These are phyloP conservation scores for Danionella cerebrum DNA, from an alignment of 2,113 vertebrate species.

Conservation along the genomic window DNA sequence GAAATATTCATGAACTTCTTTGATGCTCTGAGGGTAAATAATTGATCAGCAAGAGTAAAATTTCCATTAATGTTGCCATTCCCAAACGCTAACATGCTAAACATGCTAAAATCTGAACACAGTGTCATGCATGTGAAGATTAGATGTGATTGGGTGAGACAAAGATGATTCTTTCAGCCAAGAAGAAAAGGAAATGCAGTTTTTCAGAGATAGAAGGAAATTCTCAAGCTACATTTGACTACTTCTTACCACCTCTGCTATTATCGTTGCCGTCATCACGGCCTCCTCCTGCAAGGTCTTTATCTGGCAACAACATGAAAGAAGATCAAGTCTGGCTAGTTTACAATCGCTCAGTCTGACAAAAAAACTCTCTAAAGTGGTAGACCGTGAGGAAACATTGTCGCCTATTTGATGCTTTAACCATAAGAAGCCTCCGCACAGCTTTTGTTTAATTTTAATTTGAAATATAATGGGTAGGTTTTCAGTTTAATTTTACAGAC, in stretches of 20 bases:
- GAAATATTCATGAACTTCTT: no score
- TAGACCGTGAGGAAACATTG: no score
- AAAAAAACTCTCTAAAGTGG: background rate
- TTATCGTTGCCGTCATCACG: constrained; percentile 41
- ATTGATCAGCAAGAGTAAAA: background rate
- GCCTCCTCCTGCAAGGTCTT: constrained; percentile 32
- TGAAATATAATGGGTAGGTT: no score
- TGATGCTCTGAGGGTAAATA: no score
- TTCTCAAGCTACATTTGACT: background rate
- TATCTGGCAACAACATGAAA: constrained; percentile 39
- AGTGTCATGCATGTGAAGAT: background rate
- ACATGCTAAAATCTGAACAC: background rate
- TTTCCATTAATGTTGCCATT: background rate
- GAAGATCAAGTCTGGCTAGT: background rate
- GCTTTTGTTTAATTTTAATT: no score
- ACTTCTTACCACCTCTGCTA: constrained; percentile 45
- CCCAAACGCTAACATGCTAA: no score
- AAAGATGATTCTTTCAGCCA: background rate
- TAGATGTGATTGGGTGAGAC: background rate
- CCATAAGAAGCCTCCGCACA: no score
- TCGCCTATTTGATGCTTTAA: no score
- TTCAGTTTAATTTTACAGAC: no score
- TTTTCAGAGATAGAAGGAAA: background rate
- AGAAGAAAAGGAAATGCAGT: constrained; percentile 1
- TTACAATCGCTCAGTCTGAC: background rate